A percentile compares a stretch with the other conserved stretches of the same genome.
phyloP scores from a whole-genome alignment of 1,140 invertebrate species.

The Neuroterus valhalla region DNA sequence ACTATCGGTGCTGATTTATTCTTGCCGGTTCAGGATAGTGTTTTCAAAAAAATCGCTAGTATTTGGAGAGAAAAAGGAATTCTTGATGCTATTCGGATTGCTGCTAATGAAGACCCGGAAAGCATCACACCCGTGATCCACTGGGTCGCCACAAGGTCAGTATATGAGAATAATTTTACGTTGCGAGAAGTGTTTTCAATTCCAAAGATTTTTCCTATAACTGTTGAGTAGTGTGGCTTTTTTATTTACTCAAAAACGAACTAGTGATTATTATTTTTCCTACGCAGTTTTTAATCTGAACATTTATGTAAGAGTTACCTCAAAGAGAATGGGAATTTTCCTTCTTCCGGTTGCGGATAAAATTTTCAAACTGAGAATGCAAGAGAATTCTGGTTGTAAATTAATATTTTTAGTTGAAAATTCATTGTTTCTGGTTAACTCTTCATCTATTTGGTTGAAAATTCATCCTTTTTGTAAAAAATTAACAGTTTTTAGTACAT shows the following conservation, averaged over 20 bases:
- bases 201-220: too few relatives aligned
- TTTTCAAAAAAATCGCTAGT: constrained; percentile 69
- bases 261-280: too few relatives aligned
- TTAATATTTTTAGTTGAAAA: constrained; percentile 5
- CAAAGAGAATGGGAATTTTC: too few relatives aligned
- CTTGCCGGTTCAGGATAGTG: constrained; percentile 69
- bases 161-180: constrained; percentile 34
- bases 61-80: constrained; percentile 77
- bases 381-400: constrained; percentile 21
- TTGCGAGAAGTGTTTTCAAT: too few relatives aligned
- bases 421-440: too few relatives aligned
- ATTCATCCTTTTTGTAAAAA: too few relatives aligned
- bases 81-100: constrained; percentile 73
- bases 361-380: constrained; percentile 22
- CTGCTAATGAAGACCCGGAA: constrained; percentile 70
- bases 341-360: not conserved
- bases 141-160: constrained; percentile 66
- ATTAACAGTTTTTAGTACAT: too few relatives aligned
- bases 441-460: too few relatives aligned
- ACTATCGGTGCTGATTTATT: constrained; percentile 69
- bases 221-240: too few relatives aligned
- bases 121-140: constrained; percentile 63
- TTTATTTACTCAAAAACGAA: too few relatives aligned
- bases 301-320: too few relatives aligned
- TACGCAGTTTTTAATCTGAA: too few relatives aligned